Conservation (phyloP, 2,888 invertebrate genomes). For the Electrophaes corylata region DNA sequence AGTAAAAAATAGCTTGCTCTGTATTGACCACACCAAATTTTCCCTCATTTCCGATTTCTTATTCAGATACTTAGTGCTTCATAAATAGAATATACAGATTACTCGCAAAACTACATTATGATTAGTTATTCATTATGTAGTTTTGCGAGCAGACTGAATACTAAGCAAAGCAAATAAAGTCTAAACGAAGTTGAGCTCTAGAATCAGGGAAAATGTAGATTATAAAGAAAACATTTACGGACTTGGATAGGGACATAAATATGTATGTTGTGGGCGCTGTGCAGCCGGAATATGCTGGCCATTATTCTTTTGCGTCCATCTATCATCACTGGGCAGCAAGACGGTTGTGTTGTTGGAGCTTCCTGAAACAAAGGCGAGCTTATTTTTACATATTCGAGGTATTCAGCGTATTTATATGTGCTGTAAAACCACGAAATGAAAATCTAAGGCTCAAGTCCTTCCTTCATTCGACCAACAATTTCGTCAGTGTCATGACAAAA, state of each 20-base stretch:
- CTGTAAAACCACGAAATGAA: too few species aligned
- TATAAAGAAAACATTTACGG: constrained; percentile 32
- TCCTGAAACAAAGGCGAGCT: constrained; percentile 19
- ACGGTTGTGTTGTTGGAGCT: constrained; percentile 30
- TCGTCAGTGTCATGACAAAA: too few species aligned
- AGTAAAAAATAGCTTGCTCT: too few species aligned
- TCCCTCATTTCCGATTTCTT: too few species aligned
- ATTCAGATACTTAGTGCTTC: background rate
- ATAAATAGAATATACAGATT: background rate
- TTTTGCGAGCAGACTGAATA: constrained; percentile 6
- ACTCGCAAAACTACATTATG: background rate
- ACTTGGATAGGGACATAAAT: constrained; percentile 45
- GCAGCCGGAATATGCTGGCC: constrained; percentile 57
- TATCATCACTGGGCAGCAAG: constrained; percentile 52
- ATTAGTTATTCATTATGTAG: constrained; percentile 7
- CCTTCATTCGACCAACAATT: too few species aligned
- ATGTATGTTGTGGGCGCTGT: constrained; percentile 53
- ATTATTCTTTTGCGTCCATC: constrained; percentile 55
- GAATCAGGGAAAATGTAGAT: constrained; percentile 7
- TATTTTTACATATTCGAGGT: constrained; percentile 5
- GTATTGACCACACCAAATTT: too few species aligned
- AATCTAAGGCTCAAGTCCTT: too few species aligned
- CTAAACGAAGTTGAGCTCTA: constrained; percentile 5
- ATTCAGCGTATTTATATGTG: too few species aligned
- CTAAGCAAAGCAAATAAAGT: constrained; percentile 23